Conservation (phyloP, 1,140 invertebrate genomes). For the Rhopalosiphum maidis region DNA sequence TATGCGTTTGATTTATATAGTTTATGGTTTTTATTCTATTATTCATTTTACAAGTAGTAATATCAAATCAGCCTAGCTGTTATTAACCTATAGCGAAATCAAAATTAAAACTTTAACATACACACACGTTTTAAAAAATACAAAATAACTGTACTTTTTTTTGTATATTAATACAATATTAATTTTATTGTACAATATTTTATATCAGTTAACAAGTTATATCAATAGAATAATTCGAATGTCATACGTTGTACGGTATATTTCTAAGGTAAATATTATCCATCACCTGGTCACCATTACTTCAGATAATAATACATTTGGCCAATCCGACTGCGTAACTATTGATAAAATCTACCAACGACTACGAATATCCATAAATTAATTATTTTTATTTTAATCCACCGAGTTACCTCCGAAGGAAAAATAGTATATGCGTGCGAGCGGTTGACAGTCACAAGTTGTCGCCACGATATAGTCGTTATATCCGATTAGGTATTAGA, state of each 20-base stretch:
- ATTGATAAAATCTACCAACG: not conserved
- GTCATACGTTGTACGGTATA: too few relatives aligned
- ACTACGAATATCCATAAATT: not conserved
- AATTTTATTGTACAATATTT: not conserved
- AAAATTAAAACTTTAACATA: too few relatives aligned
- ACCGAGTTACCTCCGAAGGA: not conserved
- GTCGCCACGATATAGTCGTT: not conserved
- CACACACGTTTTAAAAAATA: not conserved
- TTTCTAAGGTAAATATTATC: too few relatives aligned
- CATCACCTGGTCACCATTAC: too few relatives aligned
- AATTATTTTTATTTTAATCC: not conserved
- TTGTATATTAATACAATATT: not conserved
- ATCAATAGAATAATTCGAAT: not conserved
- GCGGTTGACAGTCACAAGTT: not conserved
- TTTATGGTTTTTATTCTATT: not conserved
- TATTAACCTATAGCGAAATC: not conserved
- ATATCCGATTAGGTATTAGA: not conserved
- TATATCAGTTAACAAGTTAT: not conserved
- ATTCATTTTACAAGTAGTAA: not conserved
- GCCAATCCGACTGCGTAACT: not conserved
- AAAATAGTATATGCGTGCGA: not conserved
- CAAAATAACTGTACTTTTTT: not conserved
- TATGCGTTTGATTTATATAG: not conserved
- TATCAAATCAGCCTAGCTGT: not conserved
- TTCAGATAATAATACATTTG: not conserved